Conservation (phyloP, 2,113 vertebrate species). For the Tauraco erythrolophus region DNA sequence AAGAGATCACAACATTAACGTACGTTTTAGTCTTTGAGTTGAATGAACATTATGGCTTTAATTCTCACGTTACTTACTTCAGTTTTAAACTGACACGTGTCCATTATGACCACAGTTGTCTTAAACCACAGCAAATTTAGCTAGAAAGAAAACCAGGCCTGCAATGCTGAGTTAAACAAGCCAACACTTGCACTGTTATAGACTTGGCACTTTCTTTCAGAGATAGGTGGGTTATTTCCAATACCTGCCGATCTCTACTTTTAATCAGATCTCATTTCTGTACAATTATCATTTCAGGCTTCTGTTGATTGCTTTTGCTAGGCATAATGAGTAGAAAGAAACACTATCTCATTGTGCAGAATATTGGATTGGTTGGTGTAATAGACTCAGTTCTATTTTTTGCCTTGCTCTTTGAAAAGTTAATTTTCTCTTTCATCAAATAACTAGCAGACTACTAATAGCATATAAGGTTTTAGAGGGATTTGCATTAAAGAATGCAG, state of each 20-base stretch:
- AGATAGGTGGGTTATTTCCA: slow-evolving; percentile 47
- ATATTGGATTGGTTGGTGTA: slow-evolving; percentile 70
- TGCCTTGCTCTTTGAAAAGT: slow-evolving; percentile 65
- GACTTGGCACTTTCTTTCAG: slow-evolving; percentile 24
- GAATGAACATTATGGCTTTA: not conserved
- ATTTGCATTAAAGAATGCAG: slow-evolving; percentile 73
- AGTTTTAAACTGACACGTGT: not conserved
- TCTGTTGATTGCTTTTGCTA: slow-evolving; percentile 69
- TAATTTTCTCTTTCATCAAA: slow-evolving; percentile 77
- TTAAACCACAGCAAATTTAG: not conserved
- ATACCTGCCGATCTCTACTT: slow-evolving; percentile 60
- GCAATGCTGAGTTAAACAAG: not conserved
- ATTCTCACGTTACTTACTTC: not conserved
- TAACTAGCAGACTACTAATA: slow-evolving; percentile 68
- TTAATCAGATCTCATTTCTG: slow-evolving; percentile 73
- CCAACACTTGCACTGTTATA: not conserved
- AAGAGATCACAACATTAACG: not conserved
- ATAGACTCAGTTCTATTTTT: slow-evolving; percentile 70
- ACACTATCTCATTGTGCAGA: slow-evolving; percentile 69
- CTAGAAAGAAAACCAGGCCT: not conserved
- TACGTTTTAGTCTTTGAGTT: not conserved
- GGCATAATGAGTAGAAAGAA: slow-evolving; percentile 68
- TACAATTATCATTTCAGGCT: slow-evolving; percentile 70
- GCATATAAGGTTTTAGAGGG: slow-evolving; percentile 70
- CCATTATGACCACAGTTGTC: not conserved